Evolutionary conservation across 2,888 invertebrate genomes (phyloP).

Genomic region (Scaptomyza cyrtandrae): DNA sequence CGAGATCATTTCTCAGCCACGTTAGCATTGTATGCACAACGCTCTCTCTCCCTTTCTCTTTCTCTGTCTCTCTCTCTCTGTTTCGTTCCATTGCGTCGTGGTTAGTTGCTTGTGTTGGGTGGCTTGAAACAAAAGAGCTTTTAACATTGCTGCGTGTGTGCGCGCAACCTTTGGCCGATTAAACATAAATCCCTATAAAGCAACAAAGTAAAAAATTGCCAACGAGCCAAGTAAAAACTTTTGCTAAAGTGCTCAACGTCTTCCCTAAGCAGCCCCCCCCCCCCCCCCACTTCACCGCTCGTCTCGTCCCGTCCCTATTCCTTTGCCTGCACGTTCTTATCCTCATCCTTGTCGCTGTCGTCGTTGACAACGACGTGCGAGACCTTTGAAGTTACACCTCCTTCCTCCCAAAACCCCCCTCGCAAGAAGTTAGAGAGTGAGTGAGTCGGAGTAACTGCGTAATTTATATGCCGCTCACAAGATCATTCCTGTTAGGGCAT

Average conservation of each 20-base stretch:
- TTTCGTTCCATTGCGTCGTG: neutral
- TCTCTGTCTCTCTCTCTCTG: neutral
- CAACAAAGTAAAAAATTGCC: conserved; percentile 79
- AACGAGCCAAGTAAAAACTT: conserved; percentile 78
- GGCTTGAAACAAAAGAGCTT: conserved; percentile 65
- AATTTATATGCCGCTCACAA: conserved; percentile 78
- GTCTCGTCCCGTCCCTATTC: neutral
- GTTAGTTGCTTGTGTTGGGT: conserved; percentile 15
- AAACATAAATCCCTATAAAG: conserved; percentile 79
- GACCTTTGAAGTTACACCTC: conserved; percentile 64
- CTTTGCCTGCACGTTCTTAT: conserved; percentile 45
- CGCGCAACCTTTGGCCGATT: conserved; percentile 76
- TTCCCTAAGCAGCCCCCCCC: conserved; percentile 9
- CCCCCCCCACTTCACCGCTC: fast-evolving
- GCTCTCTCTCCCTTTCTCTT: neutral
- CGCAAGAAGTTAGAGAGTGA: neutral
- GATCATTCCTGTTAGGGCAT: conserved; percentile 77
- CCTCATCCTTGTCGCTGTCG: conserved; percentile 42
- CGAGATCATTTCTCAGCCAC: conserved; percentile 44
- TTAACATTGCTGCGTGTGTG: conserved; percentile 57
- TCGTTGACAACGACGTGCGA: conserved; percentile 62
- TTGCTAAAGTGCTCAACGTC: conserved; percentile 75
- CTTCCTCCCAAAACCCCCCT: too few species aligned
- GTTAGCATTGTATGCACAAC: conserved; percentile 33
- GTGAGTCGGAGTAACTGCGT: conserved; percentile 31